phyloP scores from a whole-genome alignment of 1,140 invertebrate genomes.

The Pseudomyrmex concolor region DNA sequence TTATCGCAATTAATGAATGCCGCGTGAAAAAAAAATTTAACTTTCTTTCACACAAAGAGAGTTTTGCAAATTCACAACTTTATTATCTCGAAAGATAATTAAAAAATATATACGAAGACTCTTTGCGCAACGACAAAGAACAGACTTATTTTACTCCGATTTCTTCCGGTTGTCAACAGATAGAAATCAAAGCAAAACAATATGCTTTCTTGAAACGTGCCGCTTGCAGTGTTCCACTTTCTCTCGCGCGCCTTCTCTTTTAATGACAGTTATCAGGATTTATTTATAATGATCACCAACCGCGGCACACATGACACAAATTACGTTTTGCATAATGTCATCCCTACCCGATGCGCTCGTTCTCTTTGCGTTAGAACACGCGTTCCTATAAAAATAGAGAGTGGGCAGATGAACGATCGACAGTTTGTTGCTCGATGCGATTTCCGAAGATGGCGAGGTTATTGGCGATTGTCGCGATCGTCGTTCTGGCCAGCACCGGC shows the following conservation, averaged over 20 bases:
- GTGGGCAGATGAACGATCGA: constrained; percentile 8
- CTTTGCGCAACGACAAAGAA: background rate
- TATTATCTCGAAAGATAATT: background rate
- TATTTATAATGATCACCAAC: constrained; percentile 59
- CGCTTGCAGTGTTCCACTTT: constrained; percentile 71
- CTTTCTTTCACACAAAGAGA: no score
- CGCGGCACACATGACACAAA: constrained; percentile 43
- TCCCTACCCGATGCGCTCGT: constrained; percentile 12
- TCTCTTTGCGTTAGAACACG: background rate
- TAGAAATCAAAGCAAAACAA: constrained; percentile 70
- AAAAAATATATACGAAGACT: background rate
- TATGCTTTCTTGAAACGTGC: constrained; percentile 66
- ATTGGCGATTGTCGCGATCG: constrained; percentile 54
- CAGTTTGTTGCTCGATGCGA: constrained; percentile 63
- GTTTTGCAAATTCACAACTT: background rate
- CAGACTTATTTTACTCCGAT: background rate
- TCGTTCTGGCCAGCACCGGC: constrained; percentile 53
- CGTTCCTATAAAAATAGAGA: constrained; percentile 72
- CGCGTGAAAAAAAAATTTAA: no score
- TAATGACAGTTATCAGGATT: constrained; percentile 70
- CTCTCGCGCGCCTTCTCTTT: constrained; percentile 70
- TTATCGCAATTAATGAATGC: no score
- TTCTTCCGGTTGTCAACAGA: constrained; percentile 29
- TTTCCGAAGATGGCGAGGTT: constrained; percentile 64
- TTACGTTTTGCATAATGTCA: constrained; percentile 70